Conservation (phyloP, 2,888 invertebrate species). For the Liposcelis brunnea region DNA sequence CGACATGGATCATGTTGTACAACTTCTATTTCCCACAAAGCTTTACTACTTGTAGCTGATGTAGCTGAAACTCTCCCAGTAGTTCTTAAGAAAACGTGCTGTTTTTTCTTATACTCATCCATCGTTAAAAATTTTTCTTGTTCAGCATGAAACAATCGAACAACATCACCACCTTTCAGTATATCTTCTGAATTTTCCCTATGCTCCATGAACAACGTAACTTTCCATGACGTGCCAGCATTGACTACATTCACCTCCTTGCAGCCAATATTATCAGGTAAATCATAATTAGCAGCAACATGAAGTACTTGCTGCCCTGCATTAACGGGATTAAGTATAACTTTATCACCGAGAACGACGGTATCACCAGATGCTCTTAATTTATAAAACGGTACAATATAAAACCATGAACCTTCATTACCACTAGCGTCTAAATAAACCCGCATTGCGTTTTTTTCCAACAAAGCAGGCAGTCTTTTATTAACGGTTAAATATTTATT, state of each 20-base stretch:
- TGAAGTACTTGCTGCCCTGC: constrained; percentile 83
- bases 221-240: constrained; percentile 92
- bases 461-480: constrained; percentile 84
- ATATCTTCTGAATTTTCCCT: no score
- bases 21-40: constrained; percentile 96
- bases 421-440: constrained; percentile 93
- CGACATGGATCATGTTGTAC: constrained; percentile 95
- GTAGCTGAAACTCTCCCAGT: constrained; percentile 92
- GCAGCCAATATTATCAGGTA: constrained; percentile 84
- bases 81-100: constrained; percentile 87
- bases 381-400: constrained; percentile 96
- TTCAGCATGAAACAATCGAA: constrained; percentile 61
- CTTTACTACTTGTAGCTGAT: constrained; percentile 96
- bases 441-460: constrained; percentile 98
- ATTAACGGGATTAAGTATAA: constrained; percentile 92
- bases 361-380: constrained; percentile 86
- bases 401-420: constrained; percentile 99
- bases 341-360: constrained; percentile 93
- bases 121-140: constrained; percentile 96
- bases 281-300: constrained; percentile 75
- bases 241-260: constrained; percentile 92
- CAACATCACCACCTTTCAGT: constrained; percentile 82
- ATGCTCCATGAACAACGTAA: constrained; percentile 91
- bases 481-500: constrained; percentile 98
- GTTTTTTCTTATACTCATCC: constrained; percentile 87